Percentiles rank a stretch among this genome's conserved stretches.
phyloP scores from a whole-genome alignment of 2,113 vertebrate species.

The Zosterops pallidus region DNA sequence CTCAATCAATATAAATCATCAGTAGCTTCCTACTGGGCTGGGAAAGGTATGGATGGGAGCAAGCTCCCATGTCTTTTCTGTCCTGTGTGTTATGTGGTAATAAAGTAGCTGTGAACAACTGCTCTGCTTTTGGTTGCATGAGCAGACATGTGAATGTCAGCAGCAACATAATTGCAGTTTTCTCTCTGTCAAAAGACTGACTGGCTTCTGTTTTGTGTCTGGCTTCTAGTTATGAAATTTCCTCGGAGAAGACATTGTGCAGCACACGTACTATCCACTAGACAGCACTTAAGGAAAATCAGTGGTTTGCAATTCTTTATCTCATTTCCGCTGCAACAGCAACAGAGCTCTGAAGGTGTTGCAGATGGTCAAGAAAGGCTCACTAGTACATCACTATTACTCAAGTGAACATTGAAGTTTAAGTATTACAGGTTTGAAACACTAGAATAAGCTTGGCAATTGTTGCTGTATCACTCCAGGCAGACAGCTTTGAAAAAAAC shows the following conservation, averaged over 20 bases:
- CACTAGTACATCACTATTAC: neutral
- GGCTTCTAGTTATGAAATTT: constrained; percentile 41
- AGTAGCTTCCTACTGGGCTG: neutral
- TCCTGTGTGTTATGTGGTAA: neutral
- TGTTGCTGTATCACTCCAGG: neutral
- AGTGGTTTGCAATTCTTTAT: neutral
- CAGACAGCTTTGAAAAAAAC: neutral
- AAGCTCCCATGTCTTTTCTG: neutral
- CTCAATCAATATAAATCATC: neutral
- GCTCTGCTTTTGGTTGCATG: neutral
- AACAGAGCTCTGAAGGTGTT: neutral
- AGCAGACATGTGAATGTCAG: neutral
- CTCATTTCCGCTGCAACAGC: neutral
- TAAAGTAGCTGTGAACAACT: neutral
- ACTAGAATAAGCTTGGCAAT: neutral
- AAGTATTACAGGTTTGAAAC: neutral
- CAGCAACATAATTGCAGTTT: constrained; percentile 23
- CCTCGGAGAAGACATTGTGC: constrained; percentile 25
- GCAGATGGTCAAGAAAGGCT: neutral
- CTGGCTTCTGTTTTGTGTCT: constrained; percentile 54
- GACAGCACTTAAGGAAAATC: neutral
- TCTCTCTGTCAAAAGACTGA: neutral
- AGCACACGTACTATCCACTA: neutral
- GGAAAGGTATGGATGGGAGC: neutral
- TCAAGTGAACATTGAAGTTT: neutral